These are phyloP conservation scores for Plestiodon gilberti DNA, from an alignment of 2,113 vertebrate genomes.

Conservation along the genomic window DNA sequence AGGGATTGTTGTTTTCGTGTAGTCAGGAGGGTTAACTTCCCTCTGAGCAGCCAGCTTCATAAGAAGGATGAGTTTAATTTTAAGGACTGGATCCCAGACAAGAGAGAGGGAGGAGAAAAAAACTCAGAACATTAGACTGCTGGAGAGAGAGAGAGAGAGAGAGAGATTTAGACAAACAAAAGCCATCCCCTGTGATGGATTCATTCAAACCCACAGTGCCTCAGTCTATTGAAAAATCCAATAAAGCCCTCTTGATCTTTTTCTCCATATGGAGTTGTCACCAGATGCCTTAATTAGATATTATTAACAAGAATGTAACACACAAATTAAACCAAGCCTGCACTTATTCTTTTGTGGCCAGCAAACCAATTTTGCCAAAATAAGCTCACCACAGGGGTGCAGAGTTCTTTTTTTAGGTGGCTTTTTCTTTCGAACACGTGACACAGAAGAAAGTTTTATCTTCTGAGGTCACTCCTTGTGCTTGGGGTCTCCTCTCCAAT, in stretches of 20 bases:
- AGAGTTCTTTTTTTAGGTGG: constrained; percentile 23
- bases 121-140: constrained; percentile 9
- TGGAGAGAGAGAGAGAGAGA: not conserved
- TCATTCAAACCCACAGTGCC: constrained; percentile 43
- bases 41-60: constrained; percentile 46
- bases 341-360: constrained; percentile 44
- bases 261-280: constrained; percentile 30
- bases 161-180: constrained; percentile 44
- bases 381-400: constrained; percentile 2
- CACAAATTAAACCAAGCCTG: constrained; percentile 43
- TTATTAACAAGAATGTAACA: constrained; percentile 51
- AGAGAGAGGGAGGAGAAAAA: not conserved
- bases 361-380: constrained; percentile 38
- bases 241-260: constrained; percentile 50
- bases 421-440: not conserved
- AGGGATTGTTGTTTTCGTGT: constrained; percentile 23
- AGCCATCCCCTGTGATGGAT: constrained; percentile 9
- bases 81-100: constrained; percentile 41
- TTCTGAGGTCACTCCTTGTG: not conserved
- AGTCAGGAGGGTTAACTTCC: constrained; percentile 53
- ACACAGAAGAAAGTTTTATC: not conserved
- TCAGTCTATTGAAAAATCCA: constrained; percentile 38
- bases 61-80: constrained; percentile 57
- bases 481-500: not conserved
- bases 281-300: constrained; percentile 57